These are phyloP conservation scores for Zaprionus lineosus DNA, from an alignment of 2,888 invertebrate genomes.

Conservation along the genomic window DNA sequence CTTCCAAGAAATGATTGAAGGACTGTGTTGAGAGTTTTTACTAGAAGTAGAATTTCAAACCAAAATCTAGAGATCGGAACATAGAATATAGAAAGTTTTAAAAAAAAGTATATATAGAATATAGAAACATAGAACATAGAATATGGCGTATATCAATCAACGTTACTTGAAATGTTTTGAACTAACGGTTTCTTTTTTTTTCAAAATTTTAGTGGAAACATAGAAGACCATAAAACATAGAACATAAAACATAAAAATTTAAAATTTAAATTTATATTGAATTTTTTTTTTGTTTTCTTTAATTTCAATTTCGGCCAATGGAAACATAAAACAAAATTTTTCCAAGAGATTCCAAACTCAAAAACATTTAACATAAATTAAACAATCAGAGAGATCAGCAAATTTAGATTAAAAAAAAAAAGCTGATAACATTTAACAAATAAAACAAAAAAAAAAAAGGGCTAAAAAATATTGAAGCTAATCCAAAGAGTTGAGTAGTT, in stretches of 20 bases:
- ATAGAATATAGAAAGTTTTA: conserved; percentile 11
- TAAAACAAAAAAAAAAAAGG: conserved; percentile 24
- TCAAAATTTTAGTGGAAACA: no score
- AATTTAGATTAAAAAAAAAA: conserved; percentile 3
- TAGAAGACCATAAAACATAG: conserved; percentile 28
- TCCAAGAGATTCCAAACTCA: no score
- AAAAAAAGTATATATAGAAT: conserved; percentile 5
- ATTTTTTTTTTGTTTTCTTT: no score
- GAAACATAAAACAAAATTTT: conserved; percentile 31
- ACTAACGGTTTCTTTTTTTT: no score
- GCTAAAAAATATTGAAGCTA: conserved; percentile 50
- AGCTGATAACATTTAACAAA: no score
- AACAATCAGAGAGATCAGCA: conserved; percentile 3
- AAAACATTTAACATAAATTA: conserved; percentile 50
- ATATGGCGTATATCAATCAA: no score
- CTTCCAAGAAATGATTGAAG: conserved; percentile 3
- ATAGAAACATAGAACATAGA: background rate
- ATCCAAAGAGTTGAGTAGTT: conserved; percentile 36
- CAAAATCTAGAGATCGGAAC: conserved; percentile 1
- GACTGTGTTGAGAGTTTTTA: no score
- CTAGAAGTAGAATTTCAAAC: no score
- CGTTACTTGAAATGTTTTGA: no score
- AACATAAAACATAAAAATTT: conserved; percentile 17
- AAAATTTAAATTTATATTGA: conserved; percentile 6
- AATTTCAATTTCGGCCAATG: no score